These are phyloP conservation scores for Pinna nobilis DNA, from an alignment of 1,140 invertebrate genomes.

Conservation along the genomic window DNA sequence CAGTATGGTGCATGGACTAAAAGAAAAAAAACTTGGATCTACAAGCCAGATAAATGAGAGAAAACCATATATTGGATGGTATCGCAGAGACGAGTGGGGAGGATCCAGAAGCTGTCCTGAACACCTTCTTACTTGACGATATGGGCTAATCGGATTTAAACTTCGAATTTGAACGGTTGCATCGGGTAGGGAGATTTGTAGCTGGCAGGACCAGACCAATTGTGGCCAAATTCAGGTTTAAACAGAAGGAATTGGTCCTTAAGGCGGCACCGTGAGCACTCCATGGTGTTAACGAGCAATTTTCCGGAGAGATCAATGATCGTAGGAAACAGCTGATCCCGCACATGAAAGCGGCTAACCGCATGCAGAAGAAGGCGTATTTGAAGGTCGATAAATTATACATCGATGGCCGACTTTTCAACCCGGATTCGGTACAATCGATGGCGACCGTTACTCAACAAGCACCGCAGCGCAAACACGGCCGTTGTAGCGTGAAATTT, in stretches of 20 bases:
- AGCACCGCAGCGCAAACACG: not conserved
- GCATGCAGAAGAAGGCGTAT: not conserved
- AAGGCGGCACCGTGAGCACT: not conserved
- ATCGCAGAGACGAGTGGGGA: not conserved
- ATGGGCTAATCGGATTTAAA: not conserved
- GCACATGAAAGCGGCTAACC: constrained; percentile 4
- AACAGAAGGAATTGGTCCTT: not conserved
- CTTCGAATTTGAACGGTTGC: not conserved
- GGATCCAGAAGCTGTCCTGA: constrained; percentile 2
- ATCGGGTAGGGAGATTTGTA: not conserved
- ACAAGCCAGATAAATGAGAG: constrained; percentile 17
- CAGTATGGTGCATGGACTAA: not conserved
- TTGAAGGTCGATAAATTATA: constrained; percentile 7
- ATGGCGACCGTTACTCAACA: not conserved
- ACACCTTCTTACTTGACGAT: constrained; percentile 3
- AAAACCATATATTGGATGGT: constrained; percentile 12
- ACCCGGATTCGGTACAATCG: not conserved
- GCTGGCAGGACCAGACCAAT: not conserved
- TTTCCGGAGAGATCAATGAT: constrained; percentile 12
- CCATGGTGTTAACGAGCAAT: constrained; percentile 6
- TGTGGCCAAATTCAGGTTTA: constrained; percentile 2
- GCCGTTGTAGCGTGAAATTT: not conserved
- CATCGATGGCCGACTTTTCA: constrained; percentile 9
- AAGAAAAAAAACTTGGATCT: constrained; percentile 5
- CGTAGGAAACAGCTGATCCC: not conserved